phyloP scores from a whole-genome alignment of 1,140 invertebrate genomes.

The Mya arenaria region DNA sequence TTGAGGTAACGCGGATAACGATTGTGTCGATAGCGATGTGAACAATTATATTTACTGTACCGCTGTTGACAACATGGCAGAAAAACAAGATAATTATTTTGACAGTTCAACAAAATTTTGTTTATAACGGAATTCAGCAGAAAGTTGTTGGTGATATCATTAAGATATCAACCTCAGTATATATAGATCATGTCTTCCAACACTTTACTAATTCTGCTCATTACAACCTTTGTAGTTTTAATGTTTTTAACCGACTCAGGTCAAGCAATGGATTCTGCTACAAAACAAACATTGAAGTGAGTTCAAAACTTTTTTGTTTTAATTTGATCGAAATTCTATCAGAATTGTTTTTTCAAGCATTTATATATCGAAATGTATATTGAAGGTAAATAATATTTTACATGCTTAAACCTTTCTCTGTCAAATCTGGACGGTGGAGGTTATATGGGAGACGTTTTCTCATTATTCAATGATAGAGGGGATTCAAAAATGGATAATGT shows the following conservation, averaged over 20 bases:
- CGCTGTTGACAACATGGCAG: constrained; percentile 33
- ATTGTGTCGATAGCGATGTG: neutral
- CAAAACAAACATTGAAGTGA: constrained; percentile 27
- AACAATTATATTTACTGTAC: neutral
- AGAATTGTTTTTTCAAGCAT: neutral
- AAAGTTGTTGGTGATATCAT: neutral
- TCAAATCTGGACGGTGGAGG: neutral
- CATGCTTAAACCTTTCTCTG: neutral
- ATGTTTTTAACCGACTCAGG: constrained; percentile 16
- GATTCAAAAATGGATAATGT: neutral
- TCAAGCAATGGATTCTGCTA: constrained; percentile 18
- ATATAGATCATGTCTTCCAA: neutral
- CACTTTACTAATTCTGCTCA: neutral
- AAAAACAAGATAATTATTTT: constrained; percentile 13
- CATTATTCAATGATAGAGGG: neutral
- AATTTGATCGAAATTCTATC: neutral
- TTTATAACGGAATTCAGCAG: neutral
- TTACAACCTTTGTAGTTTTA: neutral
- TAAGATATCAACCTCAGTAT: neutral
- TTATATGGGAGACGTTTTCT: neutral
- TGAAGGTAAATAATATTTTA: neutral
- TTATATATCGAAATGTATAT: neutral
- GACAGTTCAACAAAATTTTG: too few species aligned
- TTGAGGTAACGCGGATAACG: neutral
- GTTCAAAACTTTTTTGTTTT: neutral